Evolutionary conservation across 2,113 vertebrate genomes (phyloP).

Genomic region (Stigmatopora argus): DNA sequence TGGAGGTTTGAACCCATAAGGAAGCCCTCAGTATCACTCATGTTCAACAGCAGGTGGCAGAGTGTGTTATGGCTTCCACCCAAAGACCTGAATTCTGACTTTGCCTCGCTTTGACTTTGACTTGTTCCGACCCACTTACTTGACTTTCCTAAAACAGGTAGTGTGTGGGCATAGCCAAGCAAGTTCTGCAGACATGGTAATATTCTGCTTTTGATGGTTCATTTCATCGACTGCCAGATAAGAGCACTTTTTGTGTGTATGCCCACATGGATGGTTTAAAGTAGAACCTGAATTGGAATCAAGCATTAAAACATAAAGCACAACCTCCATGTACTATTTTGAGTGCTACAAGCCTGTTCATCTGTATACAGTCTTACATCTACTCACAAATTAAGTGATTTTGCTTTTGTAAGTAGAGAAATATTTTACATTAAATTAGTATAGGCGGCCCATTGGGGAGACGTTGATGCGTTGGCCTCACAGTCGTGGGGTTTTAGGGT

Average conservation of each 20-base stretch:
- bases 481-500: no score
- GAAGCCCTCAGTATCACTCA: slow-evolving; percentile 51
- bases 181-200: slow-evolving; percentile 7
- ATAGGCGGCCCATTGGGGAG: no score
- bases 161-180: slow-evolving; percentile 15
- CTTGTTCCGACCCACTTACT: slow-evolving; percentile 49
- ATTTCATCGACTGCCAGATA: slow-evolving; percentile 14
- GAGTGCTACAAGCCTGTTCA: no score
- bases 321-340: no score
- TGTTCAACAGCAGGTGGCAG: slow-evolving; percentile 59
- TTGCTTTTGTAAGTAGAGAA: no score
- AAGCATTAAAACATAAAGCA: no score
- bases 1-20: slow-evolving; percentile 35
- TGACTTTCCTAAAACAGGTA: slow-evolving; percentile 42
- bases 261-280: not conserved
- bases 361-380: no score
- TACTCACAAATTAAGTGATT: no score
- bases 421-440: no score
- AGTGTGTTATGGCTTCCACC: slow-evolving; percentile 29
- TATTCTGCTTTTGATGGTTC: not conserved
- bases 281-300: no score
- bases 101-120: slow-evolving; percentile 55
- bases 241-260: not conserved
- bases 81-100: slow-evolving; percentile 43
- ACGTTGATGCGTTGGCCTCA: no score